phyloP scores from a whole-genome alignment of 2,888 invertebrate species.

The Tortrix viridana region DNA sequence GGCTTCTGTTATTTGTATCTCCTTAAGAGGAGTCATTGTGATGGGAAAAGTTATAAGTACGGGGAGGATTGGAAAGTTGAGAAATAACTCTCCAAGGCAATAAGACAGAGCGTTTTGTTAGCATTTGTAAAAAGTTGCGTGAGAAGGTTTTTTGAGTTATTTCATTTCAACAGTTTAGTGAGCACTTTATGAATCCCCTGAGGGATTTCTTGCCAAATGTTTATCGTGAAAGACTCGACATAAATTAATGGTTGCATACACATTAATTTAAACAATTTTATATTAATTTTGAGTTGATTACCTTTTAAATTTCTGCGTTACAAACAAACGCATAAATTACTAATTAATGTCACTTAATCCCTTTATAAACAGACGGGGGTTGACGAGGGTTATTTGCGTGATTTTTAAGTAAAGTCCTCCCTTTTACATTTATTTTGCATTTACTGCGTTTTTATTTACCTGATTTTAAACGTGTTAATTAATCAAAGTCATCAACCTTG shows the following conservation, averaged over 20 bases:
- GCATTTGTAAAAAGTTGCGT: slow-evolving; percentile 65
- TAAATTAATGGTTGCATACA: background rate
- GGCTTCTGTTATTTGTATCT: slow-evolving; percentile 69
- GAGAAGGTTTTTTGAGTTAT: slow-evolving; percentile 48
- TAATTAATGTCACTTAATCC: slow-evolving; percentile 60
- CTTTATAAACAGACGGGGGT: slow-evolving; percentile 57
- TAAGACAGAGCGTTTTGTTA: slow-evolving; percentile 63
- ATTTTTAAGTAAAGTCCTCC: slow-evolving; percentile 60
- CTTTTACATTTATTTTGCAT: slow-evolving; percentile 54
- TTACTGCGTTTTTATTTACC: too few species aligned
- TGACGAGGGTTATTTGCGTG: slow-evolving; percentile 62
- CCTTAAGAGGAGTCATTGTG: slow-evolving; percentile 68
- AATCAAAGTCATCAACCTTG: too few species aligned
- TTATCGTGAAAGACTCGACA: background rate
- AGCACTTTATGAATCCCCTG: slow-evolving; percentile 18
- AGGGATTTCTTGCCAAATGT: background rate
- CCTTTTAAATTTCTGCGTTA: slow-evolving; percentile 16
- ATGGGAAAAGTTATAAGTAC: slow-evolving; percentile 76
- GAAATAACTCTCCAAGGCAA: slow-evolving; percentile 64
- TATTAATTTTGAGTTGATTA: slow-evolving; percentile 39
- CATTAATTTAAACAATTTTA: background rate
- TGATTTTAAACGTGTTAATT: too few species aligned
- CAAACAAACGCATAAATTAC: slow-evolving; percentile 45
- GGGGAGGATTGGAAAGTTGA: slow-evolving; percentile 69
- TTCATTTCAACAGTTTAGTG: slow-evolving; percentile 39